Conservation (phyloP, 2,888 invertebrate genomes). For the Lamellibrachia columna region DNA sequence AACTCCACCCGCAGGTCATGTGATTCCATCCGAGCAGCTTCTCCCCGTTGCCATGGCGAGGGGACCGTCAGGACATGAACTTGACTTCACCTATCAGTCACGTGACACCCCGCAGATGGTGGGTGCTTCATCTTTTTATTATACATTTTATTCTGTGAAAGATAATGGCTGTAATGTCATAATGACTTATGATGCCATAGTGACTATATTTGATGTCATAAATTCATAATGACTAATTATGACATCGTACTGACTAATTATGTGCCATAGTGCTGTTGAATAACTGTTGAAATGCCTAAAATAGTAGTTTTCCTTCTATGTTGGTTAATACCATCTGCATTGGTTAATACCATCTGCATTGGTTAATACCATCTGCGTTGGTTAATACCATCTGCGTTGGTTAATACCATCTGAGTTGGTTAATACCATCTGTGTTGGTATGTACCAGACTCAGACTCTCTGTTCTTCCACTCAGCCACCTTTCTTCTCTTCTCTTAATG, state of each 20-base stretch:
- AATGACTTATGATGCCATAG: not conserved
- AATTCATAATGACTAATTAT: not conserved
- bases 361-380: not conserved
- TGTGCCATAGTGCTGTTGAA: not conserved
- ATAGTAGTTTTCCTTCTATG: too few species aligned
- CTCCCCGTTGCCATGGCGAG: slow-evolving; percentile 79
- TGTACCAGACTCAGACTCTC: too few species aligned
- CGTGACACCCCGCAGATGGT: slow-evolving; percentile 75
- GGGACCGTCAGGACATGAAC: slow-evolving; percentile 77
- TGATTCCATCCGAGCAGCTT: slow-evolving; percentile 85
- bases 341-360: not conserved
- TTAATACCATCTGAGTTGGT: too few species aligned
- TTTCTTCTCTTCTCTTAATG: not conserved
- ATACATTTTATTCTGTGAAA: not conserved
- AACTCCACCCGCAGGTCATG: slow-evolving; percentile 71
- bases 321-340: not conserved
- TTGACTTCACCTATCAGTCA: slow-evolving; percentile 80
- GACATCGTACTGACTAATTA: not conserved
- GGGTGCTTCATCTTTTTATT: slow-evolving; percentile 47
- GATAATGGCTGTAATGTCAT: not conserved
- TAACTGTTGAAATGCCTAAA: too few species aligned
- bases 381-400: not conserved
- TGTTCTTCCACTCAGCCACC: too few species aligned
- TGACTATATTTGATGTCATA: not conserved
- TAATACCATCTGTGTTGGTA: too few species aligned